phyloP scores from a whole-genome alignment of 2,888 invertebrate species.

The Troides oblongomaculatus region DNA sequence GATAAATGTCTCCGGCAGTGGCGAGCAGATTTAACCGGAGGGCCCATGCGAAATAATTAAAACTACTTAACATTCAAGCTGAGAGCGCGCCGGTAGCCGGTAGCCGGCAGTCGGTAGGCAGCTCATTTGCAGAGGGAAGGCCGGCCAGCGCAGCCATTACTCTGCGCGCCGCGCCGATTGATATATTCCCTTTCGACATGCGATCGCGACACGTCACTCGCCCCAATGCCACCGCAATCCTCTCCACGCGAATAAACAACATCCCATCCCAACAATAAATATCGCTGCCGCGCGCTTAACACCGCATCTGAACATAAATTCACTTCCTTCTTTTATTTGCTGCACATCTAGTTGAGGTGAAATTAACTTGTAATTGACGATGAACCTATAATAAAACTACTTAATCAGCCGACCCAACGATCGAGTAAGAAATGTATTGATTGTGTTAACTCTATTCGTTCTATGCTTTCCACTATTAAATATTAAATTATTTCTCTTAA shows the following conservation, averaged over 20 bases:
- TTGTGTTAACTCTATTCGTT: background rate
- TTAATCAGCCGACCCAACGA: slow-evolving; percentile 37
- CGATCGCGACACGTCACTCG: slow-evolving; percentile 75
- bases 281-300: slow-evolving; percentile 56
- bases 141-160: slow-evolving; percentile 64
- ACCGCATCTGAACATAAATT: slow-evolving; percentile 64
- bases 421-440: slow-evolving; percentile 25
- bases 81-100: slow-evolving; percentile 50
- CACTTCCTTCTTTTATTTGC: slow-evolving; percentile 59
- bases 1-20: slow-evolving; percentile 61
- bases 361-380: slow-evolving; percentile 65
- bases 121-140: slow-evolving; percentile 42
- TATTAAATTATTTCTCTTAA: too few species aligned
- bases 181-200: slow-evolving; percentile 75
- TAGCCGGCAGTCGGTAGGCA: slow-evolving; percentile 59
- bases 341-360: slow-evolving; percentile 54
- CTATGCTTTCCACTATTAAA: too few species aligned
- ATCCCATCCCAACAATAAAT: slow-evolving; percentile 57
- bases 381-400: slow-evolving; percentile 50
- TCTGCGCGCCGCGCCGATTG: slow-evolving; percentile 63
- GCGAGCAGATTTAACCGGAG: slow-evolving; percentile 54
- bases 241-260: slow-evolving; percentile 51
- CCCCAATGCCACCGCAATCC: slow-evolving; percentile 36
- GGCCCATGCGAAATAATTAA: slow-evolving; percentile 75
- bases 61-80: slow-evolving; percentile 77